Evolutionary conservation across 1,140 invertebrate genomes (phyloP), one percentile per base, ranked within the genome.

Genomic region (Zaprionus tsacasi): DNA sequence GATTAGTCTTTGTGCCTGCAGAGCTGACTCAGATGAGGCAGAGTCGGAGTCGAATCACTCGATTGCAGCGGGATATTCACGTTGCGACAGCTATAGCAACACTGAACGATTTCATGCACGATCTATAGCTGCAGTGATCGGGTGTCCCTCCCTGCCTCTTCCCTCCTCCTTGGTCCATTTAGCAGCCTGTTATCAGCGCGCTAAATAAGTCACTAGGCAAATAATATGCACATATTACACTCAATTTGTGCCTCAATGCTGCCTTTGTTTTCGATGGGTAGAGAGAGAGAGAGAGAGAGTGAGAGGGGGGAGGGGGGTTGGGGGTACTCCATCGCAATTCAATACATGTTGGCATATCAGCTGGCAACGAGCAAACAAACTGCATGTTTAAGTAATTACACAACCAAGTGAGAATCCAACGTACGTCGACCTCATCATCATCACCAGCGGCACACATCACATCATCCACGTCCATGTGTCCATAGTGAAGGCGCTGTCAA

Each of bases 381-480:
- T 45, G 57, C 70, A 69, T 79, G 72, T 70, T 70, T 74, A 45
- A 57, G 45, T 69, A 85, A 83, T 85, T 85, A 63, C 77, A 69
- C 69, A 82, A 82, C 61, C 38, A 13, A 45, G 27, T 57, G 7
- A 21, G 21, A 21, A 21, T 21, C 21, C 21, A 21, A 21, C 40
- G 5, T 13, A 30, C n/a, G 35, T 52, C 33, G 33, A 15, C 12
- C 15, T 52, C 25, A n/a, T 13, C 35, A 45, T 15, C 45, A 38
- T 58, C 21, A 11, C 57, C 17, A 52, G 54, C 15, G 36, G 33
- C 27, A 33, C 55, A 33, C 27, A 30, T 30, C 27, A 21, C 33
- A 17, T 30, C 33, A 17, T 30, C 40, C 63, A 70, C 36, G 40
- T 13, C 48, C 21, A 21, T 48, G 43, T 40, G 25, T 45, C 40